Percentiles rank a stretch among this genome's conserved stretches.
phyloP scores from a whole-genome alignment of 2,797 vertebrate species.

The Salarias fasciatus region DNA sequence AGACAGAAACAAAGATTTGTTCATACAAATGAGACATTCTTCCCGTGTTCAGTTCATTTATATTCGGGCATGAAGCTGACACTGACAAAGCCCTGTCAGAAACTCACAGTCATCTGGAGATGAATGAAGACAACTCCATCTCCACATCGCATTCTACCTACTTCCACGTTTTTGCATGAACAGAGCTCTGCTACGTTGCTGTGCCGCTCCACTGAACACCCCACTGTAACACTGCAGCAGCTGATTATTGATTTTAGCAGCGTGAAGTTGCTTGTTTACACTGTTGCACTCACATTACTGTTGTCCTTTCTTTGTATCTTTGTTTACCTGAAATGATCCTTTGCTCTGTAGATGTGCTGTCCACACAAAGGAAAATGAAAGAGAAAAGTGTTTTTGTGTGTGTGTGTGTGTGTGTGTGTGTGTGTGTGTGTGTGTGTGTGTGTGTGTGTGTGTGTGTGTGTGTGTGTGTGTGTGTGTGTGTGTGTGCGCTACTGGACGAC shows the following conservation, averaged over 20 bases:
- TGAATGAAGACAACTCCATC: background rate
- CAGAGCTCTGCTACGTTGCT: background rate
- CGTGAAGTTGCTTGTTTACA: background rate
- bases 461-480: no score
- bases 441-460: no score
- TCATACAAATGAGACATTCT: background rate
- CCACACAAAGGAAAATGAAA: background rate
- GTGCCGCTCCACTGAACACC: background rate
- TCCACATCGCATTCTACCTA: no score
- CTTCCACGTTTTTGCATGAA: background rate
- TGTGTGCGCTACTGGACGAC: background rate
- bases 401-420: no score
- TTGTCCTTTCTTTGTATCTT: background rate
- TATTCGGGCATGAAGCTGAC: background rate
- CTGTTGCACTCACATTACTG: background rate
- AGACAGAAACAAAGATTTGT: background rate
- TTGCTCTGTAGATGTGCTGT: slow-evolving; percentile 3
- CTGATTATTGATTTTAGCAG: background rate
- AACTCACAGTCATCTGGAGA: background rate
- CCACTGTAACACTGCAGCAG: background rate
- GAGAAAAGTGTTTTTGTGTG: background rate
- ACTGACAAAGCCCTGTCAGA: background rate
- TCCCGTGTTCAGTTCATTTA: no score
- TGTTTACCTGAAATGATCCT: background rate
- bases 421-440: no score